Percentiles rank a stretch among this genome's conserved stretches.
Evolutionary conservation across 1,140 invertebrate species (phyloP).

Genomic region (Drosophila cardini): DNA sequence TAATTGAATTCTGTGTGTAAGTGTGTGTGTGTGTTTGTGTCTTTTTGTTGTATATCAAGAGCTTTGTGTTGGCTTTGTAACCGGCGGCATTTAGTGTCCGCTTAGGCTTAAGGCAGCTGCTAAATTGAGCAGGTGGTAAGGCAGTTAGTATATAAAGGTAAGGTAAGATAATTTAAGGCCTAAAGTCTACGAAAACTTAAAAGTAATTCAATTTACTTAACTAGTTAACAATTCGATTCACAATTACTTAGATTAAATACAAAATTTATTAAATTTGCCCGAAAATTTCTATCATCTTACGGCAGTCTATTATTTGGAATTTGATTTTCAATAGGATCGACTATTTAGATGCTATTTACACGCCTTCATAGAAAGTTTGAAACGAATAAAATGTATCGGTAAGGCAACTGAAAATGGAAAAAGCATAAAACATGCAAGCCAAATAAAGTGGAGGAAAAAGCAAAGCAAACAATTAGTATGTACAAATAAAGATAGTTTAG

Average conservation of each 20-base stretch:
- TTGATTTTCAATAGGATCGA: constrained; percentile 30
- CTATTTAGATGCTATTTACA: constrained; percentile 66
- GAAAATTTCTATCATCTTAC: constrained; percentile 80
- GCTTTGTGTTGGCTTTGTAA: constrained; percentile 25
- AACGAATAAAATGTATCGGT: constrained; percentile 6
- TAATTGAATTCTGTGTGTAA: constrained; percentile 55
- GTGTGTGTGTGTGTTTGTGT: constrained; percentile 36
- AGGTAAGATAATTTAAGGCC: constrained; percentile 19
- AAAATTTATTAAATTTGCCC: constrained; percentile 54
- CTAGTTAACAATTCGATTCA: constrained; percentile 67
- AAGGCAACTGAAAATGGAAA: constrained; percentile 25
- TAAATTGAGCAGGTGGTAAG: constrained; percentile 31
- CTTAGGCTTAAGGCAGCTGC: constrained; percentile 43
- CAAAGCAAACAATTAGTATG: constrained; percentile 3
- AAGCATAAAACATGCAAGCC: constrained; percentile 39
- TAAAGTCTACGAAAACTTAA: constrained; percentile 68
- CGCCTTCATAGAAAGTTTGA: constrained; percentile 54
- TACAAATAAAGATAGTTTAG: constrained; percentile 10
- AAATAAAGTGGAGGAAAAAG: background rate
- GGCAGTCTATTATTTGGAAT: constrained; percentile 53
- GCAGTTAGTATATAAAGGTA: constrained; percentile 16
- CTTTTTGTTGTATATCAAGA: background rate
- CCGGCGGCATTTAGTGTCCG: constrained; percentile 29
- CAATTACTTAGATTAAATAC: constrained; percentile 50
- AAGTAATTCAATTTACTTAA: constrained; percentile 73